A percentile compares a stretch with the other conserved stretches of the same genome.
Evolutionary conservation across 2,888 invertebrate species (phyloP).

Genomic region (Vannuccia rotundouncinata): DNA sequence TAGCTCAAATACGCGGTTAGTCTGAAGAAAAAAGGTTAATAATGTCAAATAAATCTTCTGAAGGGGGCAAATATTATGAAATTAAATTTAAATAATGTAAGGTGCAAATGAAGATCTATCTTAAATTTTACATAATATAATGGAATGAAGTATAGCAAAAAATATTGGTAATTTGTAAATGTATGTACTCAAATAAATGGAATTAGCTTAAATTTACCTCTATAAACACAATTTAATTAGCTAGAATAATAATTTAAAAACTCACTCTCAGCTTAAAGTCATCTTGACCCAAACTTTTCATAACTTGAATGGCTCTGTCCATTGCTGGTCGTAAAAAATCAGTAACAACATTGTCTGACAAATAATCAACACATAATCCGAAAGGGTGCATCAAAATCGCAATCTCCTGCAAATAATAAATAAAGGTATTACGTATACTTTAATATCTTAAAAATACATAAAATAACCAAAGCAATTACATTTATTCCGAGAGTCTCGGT

Average conservation of each 20-base stretch:
- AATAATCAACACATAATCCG: slow-evolving; percentile 55
- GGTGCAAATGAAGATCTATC: too few species aligned
- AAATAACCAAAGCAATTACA: neutral
- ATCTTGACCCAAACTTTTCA: slow-evolving; percentile 54
- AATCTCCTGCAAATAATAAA: slow-evolving; percentile 50
- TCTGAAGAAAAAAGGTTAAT: too few species aligned
- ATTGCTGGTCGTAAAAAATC: slow-evolving; percentile 55
- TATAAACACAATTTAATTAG: too few species aligned
- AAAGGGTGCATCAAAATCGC: slow-evolving; percentile 56
- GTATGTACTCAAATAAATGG: too few species aligned
- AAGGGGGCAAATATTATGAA: too few species aligned
- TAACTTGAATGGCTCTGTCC: slow-evolving; percentile 54
- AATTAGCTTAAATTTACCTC: too few species aligned
- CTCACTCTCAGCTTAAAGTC: slow-evolving; percentile 58
- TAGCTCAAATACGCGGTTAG: slow-evolving; percentile 54
- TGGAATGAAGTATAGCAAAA: too few species aligned
- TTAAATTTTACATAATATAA: too few species aligned
- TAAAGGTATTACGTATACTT: slow-evolving; percentile 7
- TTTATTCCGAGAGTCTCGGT: neutral
- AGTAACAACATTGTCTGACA: slow-evolving; percentile 51
- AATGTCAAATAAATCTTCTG: too few species aligned
- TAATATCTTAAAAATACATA: neutral
- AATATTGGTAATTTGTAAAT: too few species aligned
- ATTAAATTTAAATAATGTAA: too few species aligned
- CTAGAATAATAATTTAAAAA: too few species aligned